Evolutionary conservation across 2,113 vertebrate genomes (phyloP).

Genomic region (Ictidomys tridecemlineatus): DNA sequence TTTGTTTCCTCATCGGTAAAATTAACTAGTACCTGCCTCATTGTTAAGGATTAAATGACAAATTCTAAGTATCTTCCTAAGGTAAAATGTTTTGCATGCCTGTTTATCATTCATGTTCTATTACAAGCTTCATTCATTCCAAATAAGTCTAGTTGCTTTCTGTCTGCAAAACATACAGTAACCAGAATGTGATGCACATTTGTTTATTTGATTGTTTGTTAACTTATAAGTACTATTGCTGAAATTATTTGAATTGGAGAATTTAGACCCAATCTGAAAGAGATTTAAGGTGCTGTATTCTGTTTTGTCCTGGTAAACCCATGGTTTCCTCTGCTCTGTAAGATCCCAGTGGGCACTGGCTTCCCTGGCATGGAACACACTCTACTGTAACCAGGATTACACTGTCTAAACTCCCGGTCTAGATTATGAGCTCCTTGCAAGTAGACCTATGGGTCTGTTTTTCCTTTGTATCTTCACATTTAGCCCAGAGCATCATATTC

Average conservation of each 20-base stretch:
- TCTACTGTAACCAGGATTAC: not conserved
- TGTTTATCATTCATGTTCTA: not conserved
- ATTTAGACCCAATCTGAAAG: not conserved
- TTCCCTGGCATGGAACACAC: not conserved
- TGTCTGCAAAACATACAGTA: not conserved
- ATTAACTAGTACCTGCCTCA: not conserved
- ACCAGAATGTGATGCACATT: constrained; percentile 3
- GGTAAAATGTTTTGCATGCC: not conserved
- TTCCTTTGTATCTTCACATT: not conserved
- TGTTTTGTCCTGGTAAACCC: not conserved
- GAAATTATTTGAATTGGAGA: constrained; percentile 1
- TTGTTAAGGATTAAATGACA: not conserved
- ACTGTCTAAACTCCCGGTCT: not conserved
- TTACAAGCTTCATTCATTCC: not conserved
- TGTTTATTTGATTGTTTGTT: not conserved
- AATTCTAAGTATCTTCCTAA: not conserved
- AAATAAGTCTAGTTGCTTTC: constrained; percentile 12
- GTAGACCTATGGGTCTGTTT: not conserved
- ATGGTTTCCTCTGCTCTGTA: not conserved
- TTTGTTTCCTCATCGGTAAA: not conserved
- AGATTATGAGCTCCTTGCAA: not conserved
- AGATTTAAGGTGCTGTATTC: not conserved
- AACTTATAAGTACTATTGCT: not conserved
- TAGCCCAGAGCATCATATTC: not conserved
- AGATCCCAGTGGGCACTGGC: too few relatives aligned